These are phyloP conservation scores for Speoplatyrhinus poulsoni DNA, from an alignment of 2,113 vertebrate genomes.

Conservation along the genomic window DNA sequence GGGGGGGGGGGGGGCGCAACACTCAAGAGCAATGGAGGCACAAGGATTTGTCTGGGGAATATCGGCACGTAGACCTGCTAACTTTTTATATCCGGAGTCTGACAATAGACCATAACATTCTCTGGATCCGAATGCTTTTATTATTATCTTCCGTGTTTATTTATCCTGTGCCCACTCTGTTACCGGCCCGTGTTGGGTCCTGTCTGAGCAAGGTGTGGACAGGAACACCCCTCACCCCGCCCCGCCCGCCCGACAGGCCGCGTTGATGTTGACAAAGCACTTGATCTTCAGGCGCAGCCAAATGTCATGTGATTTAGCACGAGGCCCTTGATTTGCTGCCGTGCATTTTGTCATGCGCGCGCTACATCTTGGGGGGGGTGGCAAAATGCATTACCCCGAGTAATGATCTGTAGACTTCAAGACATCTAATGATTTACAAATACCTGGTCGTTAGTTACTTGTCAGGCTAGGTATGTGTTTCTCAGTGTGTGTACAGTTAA, in stretches of 20 bases:
- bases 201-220: too few relatives aligned
- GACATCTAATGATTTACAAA: slow-evolving; percentile 4
- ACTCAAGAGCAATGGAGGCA: too few relatives aligned
- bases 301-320: slow-evolving; percentile 74
- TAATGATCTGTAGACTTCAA: slow-evolving; percentile 42
- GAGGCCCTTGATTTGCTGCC: slow-evolving; percentile 56
- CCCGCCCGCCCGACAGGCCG: slow-evolving; percentile 12
- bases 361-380: slow-evolving; percentile 48
- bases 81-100: too few relatives aligned
- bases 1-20: background rate
- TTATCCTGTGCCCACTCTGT: too few relatives aligned
- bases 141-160: too few relatives aligned
- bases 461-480: slow-evolving; percentile 1
- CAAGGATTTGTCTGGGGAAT: slow-evolving; percentile 23
- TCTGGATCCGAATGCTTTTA: too few relatives aligned
- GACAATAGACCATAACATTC: too few relatives aligned
- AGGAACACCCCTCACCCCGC: too few relatives aligned
- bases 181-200: too few relatives aligned
- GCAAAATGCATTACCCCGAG: slow-evolving; percentile 46
- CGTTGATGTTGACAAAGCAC: slow-evolving; percentile 66
- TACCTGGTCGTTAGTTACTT: slow-evolving; percentile 5
- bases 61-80: too few relatives aligned
- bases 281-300: slow-evolving; percentile 74
- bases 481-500: background rate
- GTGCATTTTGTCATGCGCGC: slow-evolving; percentile 51